Evolutionary conservation across 2,797 vertebrate genomes (phyloP), one percentile per base, ranked within the genome.

Genomic region (Siniperca obscura): DNA sequence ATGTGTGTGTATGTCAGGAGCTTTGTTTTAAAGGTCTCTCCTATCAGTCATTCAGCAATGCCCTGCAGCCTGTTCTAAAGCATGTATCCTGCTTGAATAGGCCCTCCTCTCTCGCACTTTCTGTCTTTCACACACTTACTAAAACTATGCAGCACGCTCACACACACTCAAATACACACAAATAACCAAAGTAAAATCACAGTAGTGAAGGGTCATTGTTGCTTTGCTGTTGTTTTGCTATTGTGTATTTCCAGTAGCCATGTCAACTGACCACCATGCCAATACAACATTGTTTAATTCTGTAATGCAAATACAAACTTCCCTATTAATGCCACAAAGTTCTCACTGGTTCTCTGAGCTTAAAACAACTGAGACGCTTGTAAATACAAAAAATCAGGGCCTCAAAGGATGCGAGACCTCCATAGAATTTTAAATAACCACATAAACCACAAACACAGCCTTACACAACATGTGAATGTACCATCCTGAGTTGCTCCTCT

Each of bases 31-130:
- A 93, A 91, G 87, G 84, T 90, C 88, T 93, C 80, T 81, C 70
- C 92, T 71, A 87, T 93, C 87, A 91, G 86, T 95, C 90, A 91
- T 83, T 91, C 89, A 91, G 79, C 68, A 52, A 91, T 93, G 88
- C 93, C 92, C 92, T 92, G 82, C 85, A 94, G 94, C 91, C 56
- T 90, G 69, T 92, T 92, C 88, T 77, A 57, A 89, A 85, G 72
- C 87, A 87, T 59, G 68, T 60, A 80, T 68, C 68, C 84, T 83
- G 55, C 76, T 57, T 70, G 52, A 83, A 85, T 66, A 75, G 76
- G 52, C 76, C 81, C 73, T 87, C 79, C 81, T 85, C 76, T 78
- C 70, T 70, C 22, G 2, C 3, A 27, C 61, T 60, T 21, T 76
- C 7, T 60, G 25, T 56, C 59, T 52, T 40, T 40, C 44, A 9